Evolutionary conservation across 2,888 invertebrate species (phyloP).

Genomic region (Ormyrus rosae): DNA sequence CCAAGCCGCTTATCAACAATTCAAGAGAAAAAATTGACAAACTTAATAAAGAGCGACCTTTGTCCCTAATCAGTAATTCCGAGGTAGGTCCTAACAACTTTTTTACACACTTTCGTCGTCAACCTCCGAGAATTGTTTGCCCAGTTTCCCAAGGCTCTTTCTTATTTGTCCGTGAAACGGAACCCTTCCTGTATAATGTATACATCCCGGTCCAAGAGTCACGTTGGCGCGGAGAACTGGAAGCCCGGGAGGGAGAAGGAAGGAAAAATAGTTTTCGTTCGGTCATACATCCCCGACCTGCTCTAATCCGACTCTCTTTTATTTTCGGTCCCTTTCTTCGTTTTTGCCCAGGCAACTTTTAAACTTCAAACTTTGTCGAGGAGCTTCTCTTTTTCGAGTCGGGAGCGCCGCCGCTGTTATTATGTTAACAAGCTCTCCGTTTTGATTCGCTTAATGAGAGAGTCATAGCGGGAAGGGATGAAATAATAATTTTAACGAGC

Average conservation of each 20-base stretch:
- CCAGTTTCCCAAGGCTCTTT: too few species aligned
- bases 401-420: neutral
- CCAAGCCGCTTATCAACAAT: too few species aligned
- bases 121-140: too few species aligned
- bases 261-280: neutral
- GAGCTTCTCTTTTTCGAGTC: neutral
- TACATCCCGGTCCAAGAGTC: neutral
- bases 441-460: neutral
- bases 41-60: too few species aligned
- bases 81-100: too few species aligned
- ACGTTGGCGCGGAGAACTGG: neutral
- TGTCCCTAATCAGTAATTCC: too few species aligned
- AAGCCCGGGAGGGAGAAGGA: neutral
- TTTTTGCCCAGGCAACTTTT: too few species aligned
- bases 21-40: too few species aligned
- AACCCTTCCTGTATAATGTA: neutral
- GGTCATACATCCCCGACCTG: neutral
- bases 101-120: too few species aligned
- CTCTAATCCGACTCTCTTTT: slow-evolving; percentile 21
- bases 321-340: neutral
- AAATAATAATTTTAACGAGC: neutral
- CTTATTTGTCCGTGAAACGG: neutral
- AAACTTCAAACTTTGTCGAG: neutral
- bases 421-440: neutral
- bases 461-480: neutral